Percentiles rank a stretch among this genome's conserved stretches.
Conservation (phyloP, 1,140 invertebrate species). For the Pachyrhynchus sulphureomaculatus region DNA sequence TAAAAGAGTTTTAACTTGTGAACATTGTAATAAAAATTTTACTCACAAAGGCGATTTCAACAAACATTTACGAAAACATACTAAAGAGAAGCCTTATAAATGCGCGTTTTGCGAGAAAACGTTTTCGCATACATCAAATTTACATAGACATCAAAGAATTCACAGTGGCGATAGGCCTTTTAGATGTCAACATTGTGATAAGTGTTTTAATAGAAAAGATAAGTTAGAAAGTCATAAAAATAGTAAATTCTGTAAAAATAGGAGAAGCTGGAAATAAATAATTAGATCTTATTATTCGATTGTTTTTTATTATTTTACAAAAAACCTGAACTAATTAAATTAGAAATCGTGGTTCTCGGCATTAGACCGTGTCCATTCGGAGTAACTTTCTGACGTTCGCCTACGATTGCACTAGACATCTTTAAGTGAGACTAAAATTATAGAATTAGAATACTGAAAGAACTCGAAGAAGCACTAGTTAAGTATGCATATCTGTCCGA, state of each 20-base stretch:
- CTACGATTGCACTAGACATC: too few species aligned
- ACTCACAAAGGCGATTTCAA: conserved; percentile 49
- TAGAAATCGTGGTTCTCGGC: too few species aligned
- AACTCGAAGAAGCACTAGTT: too few species aligned
- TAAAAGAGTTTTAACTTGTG: conserved; percentile 29
- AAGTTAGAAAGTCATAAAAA: conserved; percentile 61
- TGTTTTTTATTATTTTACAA: too few species aligned
- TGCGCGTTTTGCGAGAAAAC: conserved; percentile 73
- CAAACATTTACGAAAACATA: conserved; percentile 71
- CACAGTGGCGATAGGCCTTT: conserved; percentile 66
- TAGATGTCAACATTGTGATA: conserved; percentile 65
- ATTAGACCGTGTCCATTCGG: too few species aligned
- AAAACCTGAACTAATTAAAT: too few species aligned
- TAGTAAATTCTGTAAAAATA: conserved; percentile 41
- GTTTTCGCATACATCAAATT: conserved; percentile 69
- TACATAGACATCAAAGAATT: conserved; percentile 65
- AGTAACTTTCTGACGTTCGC: too few species aligned
- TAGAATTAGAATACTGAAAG: too few species aligned
- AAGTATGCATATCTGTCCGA: too few species aligned
- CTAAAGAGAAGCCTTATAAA: conserved; percentile 70
- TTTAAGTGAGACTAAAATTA: too few species aligned
- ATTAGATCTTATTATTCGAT: too few species aligned
- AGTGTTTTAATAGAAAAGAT: conserved; percentile 69
- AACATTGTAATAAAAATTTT: conserved; percentile 45
- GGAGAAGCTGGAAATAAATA: not conserved